Base-by-base conservation (phyloP, 2,888 invertebrate genomes). In the Chromoteleia sp. region DNA sequence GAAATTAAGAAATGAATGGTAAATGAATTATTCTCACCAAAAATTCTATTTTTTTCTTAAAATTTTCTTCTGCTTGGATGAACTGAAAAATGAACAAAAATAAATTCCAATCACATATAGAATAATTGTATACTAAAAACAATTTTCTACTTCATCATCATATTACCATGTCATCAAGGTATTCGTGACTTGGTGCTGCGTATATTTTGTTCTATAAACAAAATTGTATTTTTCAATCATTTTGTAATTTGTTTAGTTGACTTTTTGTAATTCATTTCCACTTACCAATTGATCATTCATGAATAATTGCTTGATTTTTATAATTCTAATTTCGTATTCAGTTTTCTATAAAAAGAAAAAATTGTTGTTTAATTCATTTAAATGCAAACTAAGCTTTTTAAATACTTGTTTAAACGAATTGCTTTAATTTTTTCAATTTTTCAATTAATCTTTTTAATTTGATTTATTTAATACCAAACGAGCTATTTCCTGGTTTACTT, bases 11-110 rank as follows among this genome's bases (percentile, higher is more conserved):
- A 6, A 21, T 48, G 3, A n/a, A 15, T 10, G 0, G n/a, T n/a
- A n/a, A 21, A 48, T 48, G 1, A n/a, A 21, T n/a, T 48, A 10
- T 48, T 50, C 29, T 50, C 29, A 50, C 50, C 50, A 50, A 50
- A 50, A 50, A 14, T 6, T 25, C 12, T 7, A 50, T 7, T 50
- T 50, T 50, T 19, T 29, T 50, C 14, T 14, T 50, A 1, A 50
- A 14, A 29, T 0, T 50, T 29, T 50, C 29, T 14, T 50, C 14
- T 14, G 29, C n/a, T 29, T 50, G 2, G 12, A 0, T 29, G 12
- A 50, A 14, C 25, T 50, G 10, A 5, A 48, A 21, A 8, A 6
- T 33, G n/a, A n/a, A n/a, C n/a, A n/a, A n/a, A n/a, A n/a, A n/a
- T n/a, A n/a, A n/a, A 5, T 25, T 25, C 2, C 6, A 25, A 25